Conservation (phyloP, 2,113 vertebrate genomes). For the Gnathonemus echidnorhynchus region DNA sequence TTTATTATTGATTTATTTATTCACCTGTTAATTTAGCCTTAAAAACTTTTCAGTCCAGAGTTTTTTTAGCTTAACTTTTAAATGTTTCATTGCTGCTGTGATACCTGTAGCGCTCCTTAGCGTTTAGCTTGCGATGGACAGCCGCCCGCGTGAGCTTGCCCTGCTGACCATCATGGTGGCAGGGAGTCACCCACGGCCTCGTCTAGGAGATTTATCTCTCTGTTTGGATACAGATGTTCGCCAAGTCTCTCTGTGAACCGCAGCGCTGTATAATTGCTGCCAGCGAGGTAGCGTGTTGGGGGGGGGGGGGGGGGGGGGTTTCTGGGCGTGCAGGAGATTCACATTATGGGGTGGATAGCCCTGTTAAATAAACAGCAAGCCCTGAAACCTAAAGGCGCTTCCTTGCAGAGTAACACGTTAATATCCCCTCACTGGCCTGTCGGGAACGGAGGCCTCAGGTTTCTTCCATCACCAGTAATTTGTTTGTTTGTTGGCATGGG, state of each 20-base stretch:
- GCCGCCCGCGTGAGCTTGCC: constrained; percentile 22
- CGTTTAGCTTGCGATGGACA: not conserved
- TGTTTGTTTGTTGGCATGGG: constrained; percentile 51
- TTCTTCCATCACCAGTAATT: constrained; percentile 40
- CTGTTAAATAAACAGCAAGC: constrained; percentile 58
- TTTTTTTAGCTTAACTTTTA: not conserved
- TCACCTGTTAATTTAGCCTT: not conserved
- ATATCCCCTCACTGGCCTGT: not conserved
- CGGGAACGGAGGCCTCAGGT: not conserved
- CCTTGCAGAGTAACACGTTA: constrained; percentile 14
- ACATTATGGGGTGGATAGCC: constrained; percentile 44
- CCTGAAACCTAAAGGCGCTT: constrained; percentile 52
- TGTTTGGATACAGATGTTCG: constrained; percentile 55
- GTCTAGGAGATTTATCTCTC: constrained; percentile 39
- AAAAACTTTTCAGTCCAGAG: not conserved
- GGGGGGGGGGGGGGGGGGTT: not conserved
- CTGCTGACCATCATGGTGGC: constrained; percentile 16
- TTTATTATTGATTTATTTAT: not conserved
- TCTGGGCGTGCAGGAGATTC: constrained; percentile 36
- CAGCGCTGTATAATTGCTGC: constrained; percentile 44
- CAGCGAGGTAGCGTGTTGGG: constrained; percentile 27
- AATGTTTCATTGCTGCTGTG: not conserved
- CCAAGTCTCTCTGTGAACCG: constrained; percentile 49
- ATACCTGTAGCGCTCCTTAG: not conserved
- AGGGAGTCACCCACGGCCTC: constrained; percentile 37